Evolutionary conservation across 92 coral and sea anemone species (phyloP).

Genomic region (Anthopleura xanthogrammica): DNA sequence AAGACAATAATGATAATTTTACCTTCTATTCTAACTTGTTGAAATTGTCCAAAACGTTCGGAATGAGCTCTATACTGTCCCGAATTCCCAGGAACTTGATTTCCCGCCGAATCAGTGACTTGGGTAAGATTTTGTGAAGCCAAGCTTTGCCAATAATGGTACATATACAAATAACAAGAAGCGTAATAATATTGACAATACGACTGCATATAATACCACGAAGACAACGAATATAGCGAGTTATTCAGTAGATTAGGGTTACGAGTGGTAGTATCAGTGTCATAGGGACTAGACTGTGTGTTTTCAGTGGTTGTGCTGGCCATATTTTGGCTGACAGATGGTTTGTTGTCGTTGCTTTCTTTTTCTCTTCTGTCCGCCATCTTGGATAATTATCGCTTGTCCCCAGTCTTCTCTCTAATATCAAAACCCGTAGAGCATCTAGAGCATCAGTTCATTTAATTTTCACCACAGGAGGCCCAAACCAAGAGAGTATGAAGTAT

Average conservation of each 20-base stretch:
- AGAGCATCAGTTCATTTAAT: not conserved
- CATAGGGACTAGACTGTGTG: not conserved
- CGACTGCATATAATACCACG: conserved; percentile 54
- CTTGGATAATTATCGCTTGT: conserved; percentile 25
- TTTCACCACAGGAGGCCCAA: too few relatives aligned
- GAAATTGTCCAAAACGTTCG: conserved; percentile 10
- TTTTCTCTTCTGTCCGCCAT: conserved; percentile 20
- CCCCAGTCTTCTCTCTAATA: conserved; percentile 18
- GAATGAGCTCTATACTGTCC: conserved; percentile 12
- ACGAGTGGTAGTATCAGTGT: not conserved
- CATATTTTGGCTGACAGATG: conserved; percentile 11
- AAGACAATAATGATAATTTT: not conserved
- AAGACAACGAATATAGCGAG: conserved; percentile 40
- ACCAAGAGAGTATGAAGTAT: too few relatives aligned
- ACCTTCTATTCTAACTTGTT: conserved; percentile 16
- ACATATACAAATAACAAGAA: conserved; percentile 41
- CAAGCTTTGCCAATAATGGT: conserved; percentile 56
- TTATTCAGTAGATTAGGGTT: not conserved
- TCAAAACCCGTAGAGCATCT: conserved; percentile 14
- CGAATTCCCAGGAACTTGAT: conserved; percentile 1
- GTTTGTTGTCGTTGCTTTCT: not conserved
- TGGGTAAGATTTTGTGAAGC: conserved; percentile 40
- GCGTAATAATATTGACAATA: conserved; percentile 55
- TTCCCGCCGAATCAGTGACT: not conserved
- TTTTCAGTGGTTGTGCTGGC: not conserved